Evolutionary conservation across 2,888 invertebrate species (phyloP).

Genomic region (Lagria hirta): DNA sequence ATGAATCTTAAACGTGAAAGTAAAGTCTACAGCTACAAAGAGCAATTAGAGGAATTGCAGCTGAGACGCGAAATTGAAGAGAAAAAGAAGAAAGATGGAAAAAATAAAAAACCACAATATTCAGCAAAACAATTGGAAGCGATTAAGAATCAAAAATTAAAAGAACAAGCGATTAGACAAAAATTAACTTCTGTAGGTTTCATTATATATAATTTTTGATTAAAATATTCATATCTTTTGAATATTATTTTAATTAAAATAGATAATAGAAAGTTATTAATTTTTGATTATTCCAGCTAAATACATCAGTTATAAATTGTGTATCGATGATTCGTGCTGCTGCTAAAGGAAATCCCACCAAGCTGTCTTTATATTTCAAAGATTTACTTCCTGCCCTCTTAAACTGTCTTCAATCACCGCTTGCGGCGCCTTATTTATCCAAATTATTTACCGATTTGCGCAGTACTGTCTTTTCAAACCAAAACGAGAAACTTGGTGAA

Average conservation of each 20-base stretch:
- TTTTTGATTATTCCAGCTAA: constrained; percentile 44
- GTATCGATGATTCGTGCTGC: constrained; percentile 58
- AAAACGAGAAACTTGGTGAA: constrained; percentile 57
- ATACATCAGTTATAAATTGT: constrained; percentile 51
- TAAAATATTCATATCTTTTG: too few relatives aligned
- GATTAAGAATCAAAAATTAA: constrained; percentile 80
- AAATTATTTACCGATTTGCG: constrained; percentile 65
- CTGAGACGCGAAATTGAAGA: constrained; percentile 90
- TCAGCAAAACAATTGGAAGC: constrained; percentile 92
- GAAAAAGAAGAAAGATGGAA: constrained; percentile 78
- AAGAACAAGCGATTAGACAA: constrained; percentile 77
- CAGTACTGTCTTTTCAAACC: constrained; percentile 57
- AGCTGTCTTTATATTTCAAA: constrained; percentile 59
- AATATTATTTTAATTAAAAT: neutral
- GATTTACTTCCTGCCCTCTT: constrained; percentile 61
- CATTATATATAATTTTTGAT: constrained; percentile 1
- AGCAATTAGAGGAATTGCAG: constrained; percentile 93
- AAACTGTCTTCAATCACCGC: constrained; percentile 70
- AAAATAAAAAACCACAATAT: constrained; percentile 69
- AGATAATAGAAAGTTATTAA: too few relatives aligned
- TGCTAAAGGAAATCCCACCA: constrained; percentile 57
- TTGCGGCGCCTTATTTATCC: constrained; percentile 71
- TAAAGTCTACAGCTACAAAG: constrained; percentile 94
- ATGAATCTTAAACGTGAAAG: constrained; percentile 93
- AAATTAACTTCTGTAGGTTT: constrained; percentile 63